A percentile compares a stretch with the other conserved stretches of the same genome.
phyloP scores from a whole-genome alignment of 1,140 invertebrate species.

The Drosophila persimilis region DNA sequence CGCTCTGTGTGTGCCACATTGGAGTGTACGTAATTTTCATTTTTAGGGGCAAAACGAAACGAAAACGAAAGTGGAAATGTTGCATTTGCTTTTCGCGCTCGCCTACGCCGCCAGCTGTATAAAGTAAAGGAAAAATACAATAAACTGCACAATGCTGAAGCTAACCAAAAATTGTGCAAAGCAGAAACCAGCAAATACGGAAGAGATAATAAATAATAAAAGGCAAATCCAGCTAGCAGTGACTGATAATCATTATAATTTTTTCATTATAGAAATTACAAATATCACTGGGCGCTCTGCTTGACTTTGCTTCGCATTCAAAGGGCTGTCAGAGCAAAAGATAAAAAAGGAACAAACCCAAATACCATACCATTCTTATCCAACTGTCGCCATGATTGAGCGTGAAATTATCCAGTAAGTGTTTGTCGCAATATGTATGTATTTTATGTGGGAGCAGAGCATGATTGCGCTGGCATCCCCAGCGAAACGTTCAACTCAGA shows the following conservation, averaged over 20 bases:
- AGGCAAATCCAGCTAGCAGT: slow-evolving; percentile 23
- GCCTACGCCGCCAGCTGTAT: slow-evolving; percentile 14
- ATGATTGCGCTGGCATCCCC: neutral
- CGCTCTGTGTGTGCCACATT: slow-evolving; percentile 57
- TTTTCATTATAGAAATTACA: slow-evolving; percentile 32
- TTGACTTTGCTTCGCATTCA: slow-evolving; percentile 24
- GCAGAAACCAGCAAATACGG: slow-evolving; percentile 24
- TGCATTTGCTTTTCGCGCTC: slow-evolving; percentile 43
- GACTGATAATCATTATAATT: slow-evolving; percentile 38
- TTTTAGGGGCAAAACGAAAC: slow-evolving; percentile 48
- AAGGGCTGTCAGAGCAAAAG: slow-evolving; percentile 4
- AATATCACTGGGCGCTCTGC: slow-evolving; percentile 24
- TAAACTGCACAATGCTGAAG: slow-evolving; percentile 25
- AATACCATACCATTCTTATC: too few relatives aligned
- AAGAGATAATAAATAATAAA: slow-evolving; percentile 3
- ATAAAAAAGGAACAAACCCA: neutral
- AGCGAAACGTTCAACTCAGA: slow-evolving; percentile 17
- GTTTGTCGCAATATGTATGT: slow-evolving; percentile 4
- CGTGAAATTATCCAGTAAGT: slow-evolving; percentile 77
- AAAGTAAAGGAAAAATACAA: slow-evolving; percentile 29
- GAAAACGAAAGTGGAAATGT: slow-evolving; percentile 78
- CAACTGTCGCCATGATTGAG: slow-evolving; percentile 59
- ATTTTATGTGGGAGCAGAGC: neutral
- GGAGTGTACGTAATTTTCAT: slow-evolving; percentile 67
- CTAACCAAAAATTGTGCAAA: slow-evolving; percentile 34